Evolutionary conservation across 2,113 vertebrate species (phyloP).

Genomic region (Plecturocebus donacophilus): DNA sequence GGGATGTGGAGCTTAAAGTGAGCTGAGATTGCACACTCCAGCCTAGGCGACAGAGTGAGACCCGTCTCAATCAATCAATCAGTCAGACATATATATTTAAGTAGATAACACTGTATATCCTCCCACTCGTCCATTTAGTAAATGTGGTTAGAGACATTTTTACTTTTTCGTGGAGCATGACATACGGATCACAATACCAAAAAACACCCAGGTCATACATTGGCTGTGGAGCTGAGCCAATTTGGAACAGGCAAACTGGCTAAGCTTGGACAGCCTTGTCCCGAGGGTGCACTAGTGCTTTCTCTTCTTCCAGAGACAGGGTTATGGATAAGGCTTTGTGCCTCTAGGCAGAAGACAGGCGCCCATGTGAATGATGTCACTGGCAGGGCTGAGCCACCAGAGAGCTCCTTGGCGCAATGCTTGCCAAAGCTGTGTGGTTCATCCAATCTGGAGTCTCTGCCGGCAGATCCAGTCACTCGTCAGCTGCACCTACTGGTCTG

Average conservation of each 20-base stretch:
- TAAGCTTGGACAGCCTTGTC: neutral
- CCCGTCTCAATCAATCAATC: neutral
- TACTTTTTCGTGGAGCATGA: neutral
- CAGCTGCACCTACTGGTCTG: slow-evolving; percentile 1
- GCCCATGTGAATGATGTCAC: neutral
- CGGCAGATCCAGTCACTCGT: neutral
- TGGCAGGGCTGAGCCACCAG: neutral
- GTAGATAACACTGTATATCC: neutral
- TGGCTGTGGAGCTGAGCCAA: neutral
- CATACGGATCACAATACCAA: neutral
- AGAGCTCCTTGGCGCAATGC: neutral
- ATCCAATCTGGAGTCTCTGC: neutral
- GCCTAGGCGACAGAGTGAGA: too few species aligned
- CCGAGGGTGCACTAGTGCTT: neutral
- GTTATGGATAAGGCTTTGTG: neutral
- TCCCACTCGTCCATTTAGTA: neutral
- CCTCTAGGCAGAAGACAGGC: neutral
- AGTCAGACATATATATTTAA: neutral
- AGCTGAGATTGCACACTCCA: too few species aligned
- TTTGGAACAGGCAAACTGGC: neutral
- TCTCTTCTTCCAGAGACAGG: neutral
- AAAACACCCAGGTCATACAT: neutral
- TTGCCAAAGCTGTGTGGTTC: neutral
- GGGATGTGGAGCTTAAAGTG: too few species aligned
- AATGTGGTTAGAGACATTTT: neutral